phyloP scores from a whole-genome alignment of 2,797 vertebrate species.

The Heterohyrax brucei region DNA sequence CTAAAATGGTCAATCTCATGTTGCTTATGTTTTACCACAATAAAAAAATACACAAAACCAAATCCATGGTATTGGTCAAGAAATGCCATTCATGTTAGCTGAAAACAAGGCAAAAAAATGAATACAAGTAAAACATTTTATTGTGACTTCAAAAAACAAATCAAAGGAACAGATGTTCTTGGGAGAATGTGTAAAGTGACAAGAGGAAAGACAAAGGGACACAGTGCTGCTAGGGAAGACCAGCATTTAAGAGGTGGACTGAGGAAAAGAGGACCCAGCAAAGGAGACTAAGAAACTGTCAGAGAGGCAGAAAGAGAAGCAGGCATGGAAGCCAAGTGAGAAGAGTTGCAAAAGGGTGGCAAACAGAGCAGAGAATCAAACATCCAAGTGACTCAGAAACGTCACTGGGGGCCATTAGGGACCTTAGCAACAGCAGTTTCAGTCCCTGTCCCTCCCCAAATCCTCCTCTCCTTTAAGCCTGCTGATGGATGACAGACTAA shows the following conservation, averaged over 20 bases:
- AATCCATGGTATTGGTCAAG: neutral
- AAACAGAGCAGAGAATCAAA: neutral
- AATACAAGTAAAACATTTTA: neutral
- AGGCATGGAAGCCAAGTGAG: neutral
- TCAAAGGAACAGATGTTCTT: neutral
- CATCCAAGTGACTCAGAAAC: conserved; percentile 15
- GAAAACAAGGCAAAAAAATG: neutral
- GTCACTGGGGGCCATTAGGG: neutral
- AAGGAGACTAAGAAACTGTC: conserved; percentile 5
- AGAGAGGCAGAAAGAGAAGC: neutral
- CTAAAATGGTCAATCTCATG: neutral
- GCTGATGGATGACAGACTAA: neutral
- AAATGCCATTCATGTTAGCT: neutral
- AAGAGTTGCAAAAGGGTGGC: neutral
- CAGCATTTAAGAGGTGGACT: neutral
- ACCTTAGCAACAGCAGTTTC: neutral
- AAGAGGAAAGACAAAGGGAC: neutral
- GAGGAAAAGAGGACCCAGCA: neutral
- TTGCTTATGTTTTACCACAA: neutral
- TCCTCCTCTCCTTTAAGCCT: neutral
- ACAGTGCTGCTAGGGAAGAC: neutral
- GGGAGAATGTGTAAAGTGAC: neutral
- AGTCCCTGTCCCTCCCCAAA: neutral
- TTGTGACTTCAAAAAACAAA: neutral
- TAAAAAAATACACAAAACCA: neutral